phyloP scores from a whole-genome alignment of 2,113 vertebrate genomes.

The Noturus placidus region DNA sequence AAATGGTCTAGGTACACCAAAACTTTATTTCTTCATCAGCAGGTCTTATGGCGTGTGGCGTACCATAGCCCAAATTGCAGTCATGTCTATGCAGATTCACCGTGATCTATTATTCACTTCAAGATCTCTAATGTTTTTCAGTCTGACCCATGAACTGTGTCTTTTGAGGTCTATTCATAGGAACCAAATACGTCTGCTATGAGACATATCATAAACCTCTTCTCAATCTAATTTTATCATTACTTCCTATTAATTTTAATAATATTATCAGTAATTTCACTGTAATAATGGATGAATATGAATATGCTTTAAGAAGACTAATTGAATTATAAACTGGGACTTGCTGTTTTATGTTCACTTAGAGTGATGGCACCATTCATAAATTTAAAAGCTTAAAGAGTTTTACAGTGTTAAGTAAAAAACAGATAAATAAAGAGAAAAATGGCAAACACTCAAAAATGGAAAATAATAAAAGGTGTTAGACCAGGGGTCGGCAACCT shows the following conservation, averaged over 20 bases:
- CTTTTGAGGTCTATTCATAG: neutral
- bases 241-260: neutral
- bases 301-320: neutral
- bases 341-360: neutral
- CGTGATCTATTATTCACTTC: neutral
- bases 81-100: neutral
- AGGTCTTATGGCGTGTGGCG: conserved; percentile 10
- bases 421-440: neutral
- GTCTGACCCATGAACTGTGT: neutral
- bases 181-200: neutral
- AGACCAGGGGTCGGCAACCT: no score
- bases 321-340: neutral
- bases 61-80: neutral
- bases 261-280: neutral
- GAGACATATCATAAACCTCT: neutral
- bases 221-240: neutral
- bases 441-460: neutral
- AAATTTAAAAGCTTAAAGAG: neutral
- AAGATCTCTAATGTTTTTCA: neutral
- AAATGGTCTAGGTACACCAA: neutral
- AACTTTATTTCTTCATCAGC: neutral
- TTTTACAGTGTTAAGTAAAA: neutral
- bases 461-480: neutral
- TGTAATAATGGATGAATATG: neutral
- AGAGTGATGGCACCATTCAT: neutral